Base-by-base conservation (phyloP, 1,140 invertebrate species). In the Teleogryllus occipitalis region DNA sequence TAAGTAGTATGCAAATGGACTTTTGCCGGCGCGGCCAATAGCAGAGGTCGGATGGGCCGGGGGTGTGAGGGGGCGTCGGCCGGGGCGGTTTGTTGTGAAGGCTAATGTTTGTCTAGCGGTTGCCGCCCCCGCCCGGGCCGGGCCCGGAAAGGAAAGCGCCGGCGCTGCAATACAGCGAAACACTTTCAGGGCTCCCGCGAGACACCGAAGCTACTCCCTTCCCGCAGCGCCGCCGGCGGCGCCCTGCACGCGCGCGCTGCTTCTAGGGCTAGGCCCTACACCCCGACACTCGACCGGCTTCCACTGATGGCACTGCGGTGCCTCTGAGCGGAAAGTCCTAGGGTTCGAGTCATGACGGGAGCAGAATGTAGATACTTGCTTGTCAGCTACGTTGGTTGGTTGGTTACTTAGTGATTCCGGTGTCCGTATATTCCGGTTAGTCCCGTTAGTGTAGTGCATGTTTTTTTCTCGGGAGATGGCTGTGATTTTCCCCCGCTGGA, bases 1-100 rank as follows among this genome's bases (percentile, higher is more conserved):
- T 65, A 65, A 65, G 54, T 65, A 65, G 54, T 65, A 65, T 65
- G 54, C 54, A 65, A 65, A 65, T 65, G 54, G 54, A 65, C 54
- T 65, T 65, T 65, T 65, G 10, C 54, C 10, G 54, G 27, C 27
- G 27, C 27, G 27, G 27, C 27, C 27, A 39, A 39, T 39, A 39
- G 27, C 27, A 39, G 27, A 39, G 27, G 27, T 39, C 27, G 54
- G 54, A 65, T 65, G 10, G 54, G 2, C 54, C 54, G 10, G 54
- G 2, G 18, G 54, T 54, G 49, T 8, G 8, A 54, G 49, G 8
- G 49, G 15, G 15, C 49, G 49, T 8, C 49, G 15, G 49, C 49
- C 49, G 49, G 15, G 49, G 49, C 15, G 49, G 49, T 15, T 54
- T 54, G 49, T 2, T 65, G 10, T 65, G 54, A 65, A 7, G 54